A percentile compares a stretch with the other conserved stretches of the same genome.
phyloP scores from a whole-genome alignment of 2,888 invertebrate species.

The Cepaea hortensis region DNA sequence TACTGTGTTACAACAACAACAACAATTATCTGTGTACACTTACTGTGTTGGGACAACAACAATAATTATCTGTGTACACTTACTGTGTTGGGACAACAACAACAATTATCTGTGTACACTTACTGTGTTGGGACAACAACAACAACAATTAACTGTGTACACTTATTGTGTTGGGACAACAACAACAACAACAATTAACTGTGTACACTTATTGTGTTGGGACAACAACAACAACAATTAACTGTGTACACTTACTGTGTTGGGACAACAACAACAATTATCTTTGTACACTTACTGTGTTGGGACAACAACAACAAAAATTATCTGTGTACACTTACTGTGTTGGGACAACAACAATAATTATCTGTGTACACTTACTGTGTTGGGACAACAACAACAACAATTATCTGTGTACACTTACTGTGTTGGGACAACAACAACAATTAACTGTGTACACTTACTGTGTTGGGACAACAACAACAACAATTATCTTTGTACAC shows the following conservation, averaged over 20 bases:
- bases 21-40: neutral
- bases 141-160: neutral
- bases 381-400: conserved; percentile 17
- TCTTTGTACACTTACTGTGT: conserved; percentile 14
- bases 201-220: conserved; percentile 22
- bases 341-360: conserved; percentile 10
- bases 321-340: conserved; percentile 5
- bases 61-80: neutral
- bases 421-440: conserved; percentile 20
- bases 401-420: neutral
- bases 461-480: conserved; percentile 27
- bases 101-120: neutral
- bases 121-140: conserved; percentile 27
- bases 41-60: conserved; percentile 19
- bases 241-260: conserved; percentile 12
- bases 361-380: conserved; percentile 5
- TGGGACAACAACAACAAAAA: neutral
- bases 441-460: neutral
- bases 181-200: too few relatives aligned
- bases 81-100: conserved; percentile 25
- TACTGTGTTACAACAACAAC: conserved; percentile 26
- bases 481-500: neutral
- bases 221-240: neutral
- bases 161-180: conserved; percentile 29
- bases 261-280: neutral